Evolutionary conservation across 2,888 invertebrate genomes (phyloP), one percentile per base, ranked within the genome.

Genomic region (Iselma pallidipennis): DNA sequence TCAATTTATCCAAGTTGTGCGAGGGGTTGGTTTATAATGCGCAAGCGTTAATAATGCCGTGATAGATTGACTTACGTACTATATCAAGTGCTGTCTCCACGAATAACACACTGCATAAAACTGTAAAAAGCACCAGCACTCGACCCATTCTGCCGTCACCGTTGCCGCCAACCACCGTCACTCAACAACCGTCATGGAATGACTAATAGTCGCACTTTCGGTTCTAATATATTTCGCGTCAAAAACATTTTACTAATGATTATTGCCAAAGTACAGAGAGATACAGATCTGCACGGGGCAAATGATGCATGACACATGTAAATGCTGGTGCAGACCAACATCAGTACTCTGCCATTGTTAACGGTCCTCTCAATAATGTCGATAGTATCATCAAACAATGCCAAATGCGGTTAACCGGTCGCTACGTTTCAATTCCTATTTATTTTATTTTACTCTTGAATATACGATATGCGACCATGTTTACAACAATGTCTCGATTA

Each of bases 321-420:
- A 75, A 77, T 76, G 71, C 65, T 59, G 68, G 58, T 66, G 63
- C 69, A 63, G 66, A 69, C 69, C 69, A 61, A 71, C 74, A 76
- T 76, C 74, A 73, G 72, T 75, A 72, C 64, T 56, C 68, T 68
- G 69, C 69, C 72, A 71, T 72, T 74, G 73, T 72, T 73, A 76
- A 76, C 74, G 71, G 71, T 73, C 74, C 78, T 76, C 77, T 78
- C 78, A 76, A 78, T 80, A 79, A 78, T 72, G 71, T 72, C 76
- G 76, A 78, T 77, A 74, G 76, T 71, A 74, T 75, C 77, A 80
- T 80, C 76, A 77, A 80, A 79, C 78, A 80, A 79, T 77, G 80
- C 77, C 80, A 76, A 69, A 66, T 75, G 78, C 72, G 78, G 78
- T 77, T 76, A 67, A 64, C 71, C 76, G 71, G 70, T 61, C 74